Percentiles rank a stretch among this genome's conserved stretches.
phyloP scores from a whole-genome alignment of 2,113 vertebrate genomes.

The Desmodus rotundus region DNA sequence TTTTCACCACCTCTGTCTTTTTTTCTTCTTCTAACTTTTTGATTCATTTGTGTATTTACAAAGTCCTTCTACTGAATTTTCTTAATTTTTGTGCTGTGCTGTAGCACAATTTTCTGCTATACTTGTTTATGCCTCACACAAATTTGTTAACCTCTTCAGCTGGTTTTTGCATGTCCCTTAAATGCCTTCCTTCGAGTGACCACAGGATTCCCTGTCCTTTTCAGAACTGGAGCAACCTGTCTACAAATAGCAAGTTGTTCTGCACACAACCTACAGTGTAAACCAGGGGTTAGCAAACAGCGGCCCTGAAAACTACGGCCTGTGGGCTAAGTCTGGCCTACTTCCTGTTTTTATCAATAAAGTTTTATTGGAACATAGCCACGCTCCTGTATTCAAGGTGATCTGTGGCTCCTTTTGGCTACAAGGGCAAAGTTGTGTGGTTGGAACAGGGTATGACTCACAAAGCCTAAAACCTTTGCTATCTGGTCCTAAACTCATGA shows the following conservation, averaged over 20 bases:
- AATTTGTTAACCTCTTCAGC: not conserved
- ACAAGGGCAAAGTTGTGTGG: not conserved
- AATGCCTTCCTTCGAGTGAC: not conserved
- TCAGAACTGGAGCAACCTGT: not conserved
- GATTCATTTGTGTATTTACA: not conserved
- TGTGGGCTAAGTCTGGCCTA: not conserved
- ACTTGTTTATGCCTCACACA: not conserved
- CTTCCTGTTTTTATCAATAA: not conserved
- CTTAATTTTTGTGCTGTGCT: not conserved
- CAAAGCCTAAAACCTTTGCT: not conserved
- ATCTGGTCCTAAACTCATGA: not conserved
- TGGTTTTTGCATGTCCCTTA: not conserved
- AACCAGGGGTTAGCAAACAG: not conserved
- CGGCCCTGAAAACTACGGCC: too few relatives aligned
- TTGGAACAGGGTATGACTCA: accelerated
- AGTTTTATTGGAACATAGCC: not conserved
- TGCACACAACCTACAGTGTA: not conserved
- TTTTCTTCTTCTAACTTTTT: not conserved
- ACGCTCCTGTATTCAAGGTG: not conserved
- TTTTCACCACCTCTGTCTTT: not conserved
- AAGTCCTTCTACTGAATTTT: not conserved
- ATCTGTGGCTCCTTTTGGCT: not conserved
- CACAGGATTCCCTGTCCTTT: not conserved
- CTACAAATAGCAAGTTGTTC: not conserved
- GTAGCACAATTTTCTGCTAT: accelerated